phyloP scores from a whole-genome alignment of 1,140 invertebrate genomes.

The Drosophila sp. region DNA sequence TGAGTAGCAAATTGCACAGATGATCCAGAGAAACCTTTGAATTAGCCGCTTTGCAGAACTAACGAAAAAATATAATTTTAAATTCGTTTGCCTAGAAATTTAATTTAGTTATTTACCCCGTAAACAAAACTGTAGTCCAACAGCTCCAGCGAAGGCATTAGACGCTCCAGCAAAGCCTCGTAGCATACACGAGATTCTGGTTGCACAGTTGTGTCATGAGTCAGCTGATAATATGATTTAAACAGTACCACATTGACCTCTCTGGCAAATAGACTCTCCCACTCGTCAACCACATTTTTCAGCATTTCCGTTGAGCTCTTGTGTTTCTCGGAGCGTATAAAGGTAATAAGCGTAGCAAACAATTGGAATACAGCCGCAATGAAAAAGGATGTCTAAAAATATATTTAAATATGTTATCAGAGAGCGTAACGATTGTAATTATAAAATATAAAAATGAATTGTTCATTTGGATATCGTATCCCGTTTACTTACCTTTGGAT shows the following conservation, averaged over 20 bases:
- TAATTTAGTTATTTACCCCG: conserved; percentile 43
- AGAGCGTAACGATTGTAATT: no score
- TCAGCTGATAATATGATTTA: conserved; percentile 85
- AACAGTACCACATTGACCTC: conserved; percentile 85
- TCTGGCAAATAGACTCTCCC: conserved; percentile 86
- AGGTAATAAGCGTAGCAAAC: conserved; percentile 84
- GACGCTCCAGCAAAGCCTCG: conserved; percentile 47
- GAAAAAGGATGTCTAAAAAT: conserved; percentile 85
- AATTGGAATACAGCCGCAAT: conserved; percentile 85
- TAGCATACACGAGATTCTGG: conserved; percentile 50
- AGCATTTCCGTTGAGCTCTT: conserved; percentile 85
- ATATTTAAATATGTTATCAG: neutral
- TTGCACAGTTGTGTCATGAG: conserved; percentile 52
- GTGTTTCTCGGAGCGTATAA: conserved; percentile 85
- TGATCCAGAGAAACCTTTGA: conserved; percentile 66
- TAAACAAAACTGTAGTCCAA: conserved; percentile 71
- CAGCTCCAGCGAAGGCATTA: conserved; percentile 59
- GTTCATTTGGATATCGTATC: no score
- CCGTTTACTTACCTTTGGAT: conserved; percentile 83
- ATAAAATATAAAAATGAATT: no score
- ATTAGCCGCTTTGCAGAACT: conserved; percentile 68
- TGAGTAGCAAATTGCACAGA: conserved; percentile 74
- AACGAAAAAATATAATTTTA: neutral
- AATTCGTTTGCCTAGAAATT: neutral
- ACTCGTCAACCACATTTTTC: conserved; percentile 86